A percentile compares a stretch with the other conserved stretches of the same genome.
Evolutionary conservation across 1,140 invertebrate genomes (phyloP).

Genomic region (Euschistus heros): DNA sequence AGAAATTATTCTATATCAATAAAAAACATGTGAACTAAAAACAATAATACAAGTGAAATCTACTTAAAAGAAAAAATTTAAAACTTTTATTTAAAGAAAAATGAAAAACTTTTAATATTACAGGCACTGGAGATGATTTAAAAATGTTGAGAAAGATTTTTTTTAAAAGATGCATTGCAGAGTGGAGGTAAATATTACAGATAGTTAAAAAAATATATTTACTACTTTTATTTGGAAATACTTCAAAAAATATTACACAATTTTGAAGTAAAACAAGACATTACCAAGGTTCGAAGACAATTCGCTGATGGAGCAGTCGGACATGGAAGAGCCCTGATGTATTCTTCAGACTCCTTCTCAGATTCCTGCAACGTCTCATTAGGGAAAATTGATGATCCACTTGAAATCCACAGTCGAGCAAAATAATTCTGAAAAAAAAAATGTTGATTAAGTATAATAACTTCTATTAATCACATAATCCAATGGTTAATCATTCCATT

Average conservation of each 20-base stretch:
- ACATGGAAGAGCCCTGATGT: slow-evolving; percentile 37
- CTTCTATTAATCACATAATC: too few relatives aligned
- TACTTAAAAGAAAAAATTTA: not conserved
- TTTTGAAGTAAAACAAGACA: not conserved
- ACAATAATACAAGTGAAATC: not conserved
- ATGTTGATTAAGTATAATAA: not conserved
- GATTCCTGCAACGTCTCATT: slow-evolving; percentile 46
- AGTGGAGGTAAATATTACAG: too few relatives aligned
- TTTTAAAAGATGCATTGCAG: not conserved
- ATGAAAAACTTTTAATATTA: too few relatives aligned
- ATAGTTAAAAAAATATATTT: not conserved
- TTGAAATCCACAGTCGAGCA: slow-evolving; percentile 59
- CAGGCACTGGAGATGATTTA: too few relatives aligned
- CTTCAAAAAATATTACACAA: not conserved
- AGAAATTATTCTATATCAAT: too few relatives aligned
- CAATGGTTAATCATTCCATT: too few relatives aligned
- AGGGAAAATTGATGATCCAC: slow-evolving; percentile 56
- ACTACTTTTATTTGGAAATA: not conserved
- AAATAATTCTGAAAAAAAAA: slow-evolving; percentile 44
- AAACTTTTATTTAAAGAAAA: too few relatives aligned
- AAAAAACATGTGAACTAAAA: not conserved
- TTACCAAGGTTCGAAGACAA: slow-evolving; percentile 45
- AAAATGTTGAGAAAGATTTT: not conserved
- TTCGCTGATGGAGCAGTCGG: slow-evolving; percentile 33
- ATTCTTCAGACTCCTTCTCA: slow-evolving; percentile 47